Evolutionary conservation across 1,140 invertebrate species (phyloP).

Genomic region (Magallana gigas): DNA sequence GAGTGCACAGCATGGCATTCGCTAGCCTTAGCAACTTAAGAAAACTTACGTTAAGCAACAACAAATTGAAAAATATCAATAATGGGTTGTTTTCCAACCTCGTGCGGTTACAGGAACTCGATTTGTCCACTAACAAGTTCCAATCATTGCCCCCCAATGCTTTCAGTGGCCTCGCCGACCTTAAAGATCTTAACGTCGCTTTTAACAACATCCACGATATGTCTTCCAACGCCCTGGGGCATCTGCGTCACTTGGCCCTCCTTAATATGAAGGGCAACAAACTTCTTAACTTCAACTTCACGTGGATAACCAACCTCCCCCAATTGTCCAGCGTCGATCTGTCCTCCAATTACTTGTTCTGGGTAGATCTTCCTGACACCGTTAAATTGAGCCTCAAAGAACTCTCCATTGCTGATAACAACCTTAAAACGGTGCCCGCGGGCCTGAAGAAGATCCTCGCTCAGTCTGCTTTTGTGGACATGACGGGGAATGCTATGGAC

Average conservation of each 20-base stretch:
- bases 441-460: conserved; percentile 46
- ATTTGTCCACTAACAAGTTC: conserved; percentile 53
- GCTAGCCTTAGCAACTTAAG: conserved; percentile 39
- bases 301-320: conserved; percentile 45
- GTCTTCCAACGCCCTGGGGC: conserved; percentile 41
- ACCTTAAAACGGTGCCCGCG: conserved; percentile 45
- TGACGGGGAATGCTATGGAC: conserved; percentile 47
- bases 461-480: conserved; percentile 33
- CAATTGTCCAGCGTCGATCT: conserved; percentile 46
- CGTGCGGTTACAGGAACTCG: conserved; percentile 33
- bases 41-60: conserved; percentile 45
- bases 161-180: conserved; percentile 46
- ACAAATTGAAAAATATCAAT: conserved; percentile 48
- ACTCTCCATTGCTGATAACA: conserved; percentile 46
- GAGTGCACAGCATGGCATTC: conserved; percentile 48
- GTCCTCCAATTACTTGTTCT: conserved; percentile 52
- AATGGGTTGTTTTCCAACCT: conserved; percentile 52
- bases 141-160: conserved; percentile 34
- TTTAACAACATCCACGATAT: conserved; percentile 46
- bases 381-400: conserved; percentile 48
- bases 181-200: conserved; percentile 47
- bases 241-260: conserved; percentile 38
- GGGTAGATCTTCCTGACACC: conserved; percentile 46
- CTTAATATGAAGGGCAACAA: conserved; percentile 45
- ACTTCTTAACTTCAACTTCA: conserved; percentile 54